A percentile compares a stretch with the other conserved stretches of the same genome.
phyloP scores from a whole-genome alignment of 2,888 invertebrate species.

The Seladonia tumulorum region DNA sequence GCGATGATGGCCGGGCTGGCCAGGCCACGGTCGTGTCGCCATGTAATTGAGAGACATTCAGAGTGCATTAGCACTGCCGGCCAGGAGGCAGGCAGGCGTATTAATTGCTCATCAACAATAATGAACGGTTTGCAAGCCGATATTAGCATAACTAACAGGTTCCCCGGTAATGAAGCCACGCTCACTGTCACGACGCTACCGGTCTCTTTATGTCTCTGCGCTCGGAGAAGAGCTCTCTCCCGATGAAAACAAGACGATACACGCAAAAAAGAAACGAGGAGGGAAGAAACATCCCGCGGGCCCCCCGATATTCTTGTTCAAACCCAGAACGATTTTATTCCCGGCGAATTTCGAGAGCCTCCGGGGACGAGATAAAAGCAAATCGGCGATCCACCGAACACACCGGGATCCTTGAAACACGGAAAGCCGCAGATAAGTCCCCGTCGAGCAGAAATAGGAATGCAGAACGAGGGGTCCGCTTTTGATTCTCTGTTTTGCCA shows the following conservation, averaged over 20 bases:
- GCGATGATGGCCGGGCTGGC: constrained; percentile 45
- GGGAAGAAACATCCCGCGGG: constrained; percentile 13
- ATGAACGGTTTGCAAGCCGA: constrained; percentile 83
- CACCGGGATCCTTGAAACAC: constrained; percentile 3
- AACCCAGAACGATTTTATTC: constrained; percentile 18
- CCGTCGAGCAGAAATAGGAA: constrained; percentile 19
- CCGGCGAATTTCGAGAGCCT: constrained; percentile 1
- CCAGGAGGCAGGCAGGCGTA: constrained; percentile 77
- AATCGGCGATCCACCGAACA: not conserved
- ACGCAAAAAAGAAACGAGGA: constrained; percentile 53
- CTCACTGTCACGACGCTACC: constrained; percentile 67
- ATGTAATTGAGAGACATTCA: constrained; percentile 81
- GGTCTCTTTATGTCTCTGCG: constrained; percentile 65
- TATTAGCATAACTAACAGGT: constrained; percentile 84
- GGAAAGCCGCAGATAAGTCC: constrained; percentile 17
- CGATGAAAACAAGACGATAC: constrained; percentile 32
- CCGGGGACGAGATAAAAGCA: constrained; percentile 24
- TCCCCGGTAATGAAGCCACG: constrained; percentile 81
- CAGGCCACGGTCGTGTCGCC: constrained; percentile 73
- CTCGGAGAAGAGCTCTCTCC: constrained; percentile 60
- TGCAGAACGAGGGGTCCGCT: constrained; percentile 16
- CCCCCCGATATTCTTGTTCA: constrained; percentile 18
- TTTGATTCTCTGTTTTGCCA: constrained; percentile 28
- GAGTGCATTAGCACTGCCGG: constrained; percentile 78
- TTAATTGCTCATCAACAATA: constrained; percentile 83